Evolutionary conservation across 2,113 vertebrate species (phyloP).

Genomic region (Agapornis roseicollis): DNA sequence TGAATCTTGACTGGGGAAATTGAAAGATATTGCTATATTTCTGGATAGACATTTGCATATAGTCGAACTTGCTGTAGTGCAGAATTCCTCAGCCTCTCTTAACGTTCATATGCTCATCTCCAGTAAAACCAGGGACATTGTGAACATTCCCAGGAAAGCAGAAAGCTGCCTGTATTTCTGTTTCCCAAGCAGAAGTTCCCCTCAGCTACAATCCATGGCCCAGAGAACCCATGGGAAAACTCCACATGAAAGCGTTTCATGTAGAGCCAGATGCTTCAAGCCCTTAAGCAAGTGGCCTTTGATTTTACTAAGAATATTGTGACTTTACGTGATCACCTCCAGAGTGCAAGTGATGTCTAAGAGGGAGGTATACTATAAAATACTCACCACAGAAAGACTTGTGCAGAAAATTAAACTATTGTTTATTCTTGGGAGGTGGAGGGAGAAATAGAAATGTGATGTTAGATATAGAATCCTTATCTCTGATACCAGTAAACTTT

Average conservation of each 20-base stretch:
- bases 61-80: neutral
- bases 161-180: neutral
- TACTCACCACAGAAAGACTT: neutral
- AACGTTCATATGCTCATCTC: neutral
- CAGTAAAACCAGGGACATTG: neutral
- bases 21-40: neutral
- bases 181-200: neutral
- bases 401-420: neutral
- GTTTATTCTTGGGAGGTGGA: neutral
- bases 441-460: neutral
- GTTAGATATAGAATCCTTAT: neutral
- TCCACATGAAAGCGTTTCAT: neutral
- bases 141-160: neutral
- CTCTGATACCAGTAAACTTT: neutral
- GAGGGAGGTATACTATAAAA: neutral
- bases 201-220: neutral
- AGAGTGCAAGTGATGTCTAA: neutral
- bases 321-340: neutral
- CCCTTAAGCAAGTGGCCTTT: neutral
- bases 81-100: neutral
- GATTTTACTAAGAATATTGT: neutral
- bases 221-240: neutral
- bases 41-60: neutral
- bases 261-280: neutral
- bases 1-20: neutral